Base-by-base conservation (phyloP, 1,140 invertebrate species). In the Hetaerina americana region DNA sequence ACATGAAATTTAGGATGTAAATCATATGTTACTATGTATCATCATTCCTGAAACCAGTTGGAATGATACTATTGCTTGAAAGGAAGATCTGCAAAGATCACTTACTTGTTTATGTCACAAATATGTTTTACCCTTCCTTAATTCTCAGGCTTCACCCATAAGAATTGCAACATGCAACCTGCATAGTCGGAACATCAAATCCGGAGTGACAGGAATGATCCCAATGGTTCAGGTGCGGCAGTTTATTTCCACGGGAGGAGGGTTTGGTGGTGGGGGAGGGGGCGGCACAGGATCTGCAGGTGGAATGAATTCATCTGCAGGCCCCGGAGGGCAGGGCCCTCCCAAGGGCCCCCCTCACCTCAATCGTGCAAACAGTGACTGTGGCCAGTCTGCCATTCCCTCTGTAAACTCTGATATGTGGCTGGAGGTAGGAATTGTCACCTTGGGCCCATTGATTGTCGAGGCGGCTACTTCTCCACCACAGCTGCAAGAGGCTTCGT, bases 381-480 rank as follows among this genome's bases (percentile, higher is more conserved):
- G 40, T 57, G 40, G 40, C 1, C 15, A 18, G 15, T 57, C 40
- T 57, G 15, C 40, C 1, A 57, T n/a, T 57, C 40, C 40, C 22
- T 12, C 22, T 18, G 82, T 85, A 72, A 80, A 86, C 69, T 85
- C 81, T 66, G 92, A 93, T 74, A 85, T 89, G 70, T 99, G 96
- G 96, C 84, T 98, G 0, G 96, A 98, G 80, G 93, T 96, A 5
- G 95, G 94, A 5, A 91, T 90, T n/a, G 82, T 96, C 0, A 89
- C 90, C 18, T 82, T 98, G 70, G 96, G 96, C 2, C 94, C 96
- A 15, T 84, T 98, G 26, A 86, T 94, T 74, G 83, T 97, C n/a
- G 95, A 98, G 84, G 90, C 93, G n/a, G 94, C 94, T 0, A 90
- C 93, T 67, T 92, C 91, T 0, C 77, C 90, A 28, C 89, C 90